Base-by-base conservation (phyloP, 2,797 vertebrate genomes). In the Lagorchestes hirsutus region DNA sequence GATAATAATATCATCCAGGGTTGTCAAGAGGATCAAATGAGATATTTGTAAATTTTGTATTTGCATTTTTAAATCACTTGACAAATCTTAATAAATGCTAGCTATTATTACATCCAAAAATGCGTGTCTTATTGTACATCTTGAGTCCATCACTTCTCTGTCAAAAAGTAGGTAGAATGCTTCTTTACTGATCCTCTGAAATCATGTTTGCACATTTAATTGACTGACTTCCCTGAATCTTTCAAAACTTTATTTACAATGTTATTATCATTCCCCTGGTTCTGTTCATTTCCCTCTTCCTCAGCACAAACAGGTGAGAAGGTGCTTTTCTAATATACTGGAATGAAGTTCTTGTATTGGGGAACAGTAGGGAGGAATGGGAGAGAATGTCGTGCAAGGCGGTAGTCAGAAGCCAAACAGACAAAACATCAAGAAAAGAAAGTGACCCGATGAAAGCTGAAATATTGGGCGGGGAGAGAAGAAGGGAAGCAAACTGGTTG, bases 401-500 rank as follows among this genome's bases (percentile, higher is more conserved):
- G 4, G 18, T 40, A 74, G n/a, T 22, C 67, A 40, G 67, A 40
- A 5, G 9, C 1, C 67, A 74, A 74, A 74, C 67, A 40, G n/a
- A 74, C n/a, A 74, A 74, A 74, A 74, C 62, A 74, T 74, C 14
- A 18, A 74, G 62, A 74, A 74, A 74, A 40, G n/a, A 74, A 74
- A 74, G 67, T 22, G n/a, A 74, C 16, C 16, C 16, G 18, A 55
- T 87, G 94, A 92, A 92, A 58, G 90, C 90, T 27, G 94, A 96
- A 96, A 59, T 55, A 46, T 4, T 1, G 27, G 74, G 91, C n/a
- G 92, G 93, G 24, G 34, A 11, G 62, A 16, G 16, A 34, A n/a
- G 62, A 5, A 0, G 40, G 57, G 67, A 62, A 93, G 91, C 40
- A 13, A 74, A 50, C 67, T 29, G 1, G 94, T 97, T 97, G 97